Evolutionary conservation across 2,797 vertebrate genomes (phyloP), one percentile per base, ranked within the genome.

Genomic region (Intellagama lesueurii): DNA sequence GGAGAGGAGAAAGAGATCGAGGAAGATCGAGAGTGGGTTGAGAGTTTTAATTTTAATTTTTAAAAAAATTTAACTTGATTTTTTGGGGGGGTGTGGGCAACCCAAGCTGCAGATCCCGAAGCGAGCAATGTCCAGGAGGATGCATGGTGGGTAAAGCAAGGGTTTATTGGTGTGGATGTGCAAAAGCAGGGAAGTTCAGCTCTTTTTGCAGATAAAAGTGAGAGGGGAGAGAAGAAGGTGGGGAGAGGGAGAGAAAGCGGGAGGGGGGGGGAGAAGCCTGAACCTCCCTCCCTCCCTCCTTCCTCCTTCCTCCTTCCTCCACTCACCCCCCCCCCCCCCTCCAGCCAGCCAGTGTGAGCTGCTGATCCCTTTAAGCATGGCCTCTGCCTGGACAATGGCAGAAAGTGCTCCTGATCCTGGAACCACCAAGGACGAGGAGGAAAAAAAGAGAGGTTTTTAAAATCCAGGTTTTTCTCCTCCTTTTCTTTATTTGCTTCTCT

Each of bases 301-400:
- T 5, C 19, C 16, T 64, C 73, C 73, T n/a, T n/a, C 16, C 19
- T 22, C 60, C 60, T 64, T 5, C 19, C 16, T 64, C 73, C 73
- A 40, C 35, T 17, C 44, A 24, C 30, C 68, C 35, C 26, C 52
- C 16, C 28, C 14, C 32, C 68, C 52, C 16, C 28, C 14, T 24
- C 68, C 44, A 5, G 40, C 22, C 73, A 14, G 9, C 17, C 52
- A 6, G 40, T 2, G 56, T 2, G 7, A 7, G 16, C 1, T 32
- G 87, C 35, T 82, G 70, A 64, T 49, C 79, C 56, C 11, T 24
- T 47, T 19, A 26, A 60, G 88, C 88, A 84, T 85, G 88, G 88
- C 87, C 87, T 88, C 87, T 56, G 44, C 81, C 72, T 56, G 82
- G 88, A 89, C 88, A 89, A 89, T 89, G 76, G 88, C 82, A 56